A percentile compares a stretch with the other conserved stretches of the same genome.
Evolutionary conservation across 1,140 invertebrate species (phyloP).

Genomic region (Steinernema khuongi): DNA sequence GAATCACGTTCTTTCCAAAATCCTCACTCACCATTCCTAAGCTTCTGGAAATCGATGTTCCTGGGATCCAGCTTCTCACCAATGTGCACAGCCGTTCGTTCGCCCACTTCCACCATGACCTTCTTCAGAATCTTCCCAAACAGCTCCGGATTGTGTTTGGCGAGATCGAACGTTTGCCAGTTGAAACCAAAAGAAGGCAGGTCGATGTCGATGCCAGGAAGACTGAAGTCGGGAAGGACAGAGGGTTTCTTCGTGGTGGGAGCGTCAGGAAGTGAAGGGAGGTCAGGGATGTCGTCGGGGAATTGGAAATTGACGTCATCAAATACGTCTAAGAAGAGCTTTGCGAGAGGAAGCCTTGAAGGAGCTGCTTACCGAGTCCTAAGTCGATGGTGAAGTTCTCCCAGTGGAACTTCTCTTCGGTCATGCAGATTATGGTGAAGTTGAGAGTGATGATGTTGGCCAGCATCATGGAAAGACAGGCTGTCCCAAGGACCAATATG

Average conservation of each 20-base stretch:
- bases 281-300: conserved; percentile 25
- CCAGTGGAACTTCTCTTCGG: conserved; percentile 39
- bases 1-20: not conserved
- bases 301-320: conserved; percentile 42
- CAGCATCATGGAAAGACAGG: conserved; percentile 45
- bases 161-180: conserved; percentile 40
- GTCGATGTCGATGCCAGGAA: conserved; percentile 36
- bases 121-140: conserved; percentile 43
- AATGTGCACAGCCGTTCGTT: conserved; percentile 34
- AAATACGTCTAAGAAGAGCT: conserved; percentile 40
- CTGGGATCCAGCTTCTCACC: conserved; percentile 42
- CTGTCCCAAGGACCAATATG: conserved; percentile 40
- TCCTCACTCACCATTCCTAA: conserved; percentile 28
- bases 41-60: conserved; percentile 44
- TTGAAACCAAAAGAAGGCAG: conserved; percentile 40
- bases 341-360: not conserved
- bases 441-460: conserved; percentile 46
- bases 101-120: conserved; percentile 36
- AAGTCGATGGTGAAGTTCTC: conserved; percentile 49
- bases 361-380: conserved; percentile 34
- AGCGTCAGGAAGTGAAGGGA: conserved; percentile 17
- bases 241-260: not conserved
- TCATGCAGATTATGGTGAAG: conserved; percentile 48
- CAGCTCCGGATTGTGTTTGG: conserved; percentile 44
- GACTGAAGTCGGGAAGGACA: conserved; percentile 34